Conservation (phyloP, 1,140 invertebrate species). For the Glossosoma conforme region DNA sequence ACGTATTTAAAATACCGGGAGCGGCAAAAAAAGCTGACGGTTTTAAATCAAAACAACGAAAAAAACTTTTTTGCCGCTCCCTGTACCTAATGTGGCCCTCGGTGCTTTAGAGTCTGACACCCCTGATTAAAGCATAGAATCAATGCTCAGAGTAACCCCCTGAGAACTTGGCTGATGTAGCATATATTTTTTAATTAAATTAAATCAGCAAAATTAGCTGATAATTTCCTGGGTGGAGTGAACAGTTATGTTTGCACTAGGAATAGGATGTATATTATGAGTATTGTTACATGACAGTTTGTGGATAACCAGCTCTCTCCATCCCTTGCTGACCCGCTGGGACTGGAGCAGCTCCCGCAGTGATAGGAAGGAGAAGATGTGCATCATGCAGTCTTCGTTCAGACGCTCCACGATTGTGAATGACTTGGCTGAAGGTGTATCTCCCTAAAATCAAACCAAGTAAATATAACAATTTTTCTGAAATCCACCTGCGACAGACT, state of each 20-base stretch:
- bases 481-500: too few relatives aligned
- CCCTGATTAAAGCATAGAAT: too few relatives aligned
- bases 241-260: not conserved
- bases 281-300: constrained; percentile 15
- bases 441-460: too few relatives aligned
- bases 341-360: constrained; percentile 21
- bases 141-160: not conserved
- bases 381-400: constrained; percentile 26
- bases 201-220: not conserved
- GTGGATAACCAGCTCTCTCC: constrained; percentile 13
- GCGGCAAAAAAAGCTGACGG: too few relatives aligned
- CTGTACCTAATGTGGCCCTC: too few relatives aligned
- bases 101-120: too few relatives aligned
- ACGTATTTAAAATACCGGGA: too few relatives aligned
- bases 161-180: not conserved
- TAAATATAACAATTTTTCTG: too few relatives aligned
- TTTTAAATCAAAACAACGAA: too few relatives aligned
- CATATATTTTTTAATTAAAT: not conserved
- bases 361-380: constrained; percentile 23
- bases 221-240: not conserved
- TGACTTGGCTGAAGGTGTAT: too few relatives aligned
- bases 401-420: too few relatives aligned
- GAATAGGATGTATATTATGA: not conserved
- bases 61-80: too few relatives aligned
- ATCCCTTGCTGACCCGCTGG: constrained; percentile 26